Percentiles rank a stretch among this genome's conserved stretches.
Evolutionary conservation across 2,888 invertebrate genomes (phyloP).

Genomic region (Thysanoteuthis rhombus): DNA sequence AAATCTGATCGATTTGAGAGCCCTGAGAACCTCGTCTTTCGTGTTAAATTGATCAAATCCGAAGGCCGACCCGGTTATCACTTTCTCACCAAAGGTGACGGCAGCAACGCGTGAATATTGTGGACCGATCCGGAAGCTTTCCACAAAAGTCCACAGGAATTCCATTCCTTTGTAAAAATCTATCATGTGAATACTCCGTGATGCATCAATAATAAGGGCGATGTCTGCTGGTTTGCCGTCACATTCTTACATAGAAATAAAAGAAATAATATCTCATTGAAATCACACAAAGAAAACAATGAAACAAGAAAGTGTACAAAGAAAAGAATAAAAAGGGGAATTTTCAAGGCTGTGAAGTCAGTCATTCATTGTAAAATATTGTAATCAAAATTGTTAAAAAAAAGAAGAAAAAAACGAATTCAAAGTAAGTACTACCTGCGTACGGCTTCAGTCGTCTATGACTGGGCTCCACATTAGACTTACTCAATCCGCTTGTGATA

Average conservation of each 20-base stretch:
- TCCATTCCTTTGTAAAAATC: slow-evolving; percentile 51
- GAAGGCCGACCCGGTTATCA: not conserved
- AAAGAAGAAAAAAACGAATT: too few species aligned
- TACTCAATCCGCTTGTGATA: too few species aligned
- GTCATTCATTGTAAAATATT: too few species aligned
- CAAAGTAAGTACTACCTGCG: too few species aligned
- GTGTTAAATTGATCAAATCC: not conserved
- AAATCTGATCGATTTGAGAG: not conserved
- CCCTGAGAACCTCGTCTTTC: not conserved
- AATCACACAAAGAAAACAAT: too few species aligned
- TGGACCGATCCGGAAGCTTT: not conserved
- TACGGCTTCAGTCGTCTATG: too few species aligned
- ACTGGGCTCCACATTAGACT: too few species aligned
- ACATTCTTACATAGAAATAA: not conserved
- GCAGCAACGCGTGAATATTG: not conserved
- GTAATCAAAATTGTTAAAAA: too few species aligned
- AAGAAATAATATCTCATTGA: too few species aligned
- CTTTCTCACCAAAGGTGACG: not conserved
- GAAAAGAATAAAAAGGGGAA: too few species aligned
- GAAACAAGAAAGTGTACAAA: too few species aligned
- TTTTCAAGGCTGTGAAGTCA: too few species aligned
- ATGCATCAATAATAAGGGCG: slow-evolving; percentile 53
- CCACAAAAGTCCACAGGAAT: not conserved
- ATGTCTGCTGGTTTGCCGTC: slow-evolving; percentile 44
- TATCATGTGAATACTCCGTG: slow-evolving; percentile 53